Conservation (phyloP, 35 echinoderm and acorn worm species). For the Heliocidaris erythrogramma region DNA sequence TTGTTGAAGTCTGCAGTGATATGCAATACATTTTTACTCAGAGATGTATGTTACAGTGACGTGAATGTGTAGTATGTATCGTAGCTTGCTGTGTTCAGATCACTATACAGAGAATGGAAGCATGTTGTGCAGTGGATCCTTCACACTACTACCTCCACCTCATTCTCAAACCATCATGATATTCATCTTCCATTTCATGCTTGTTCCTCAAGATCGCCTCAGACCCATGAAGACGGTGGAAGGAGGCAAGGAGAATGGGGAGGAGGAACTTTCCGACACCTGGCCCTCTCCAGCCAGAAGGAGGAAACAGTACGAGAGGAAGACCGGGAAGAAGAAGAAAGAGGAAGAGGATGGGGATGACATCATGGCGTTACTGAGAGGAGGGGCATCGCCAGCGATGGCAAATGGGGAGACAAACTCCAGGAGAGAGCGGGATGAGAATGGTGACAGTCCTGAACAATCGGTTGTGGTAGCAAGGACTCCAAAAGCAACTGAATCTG, state of each 20-base stretch:
- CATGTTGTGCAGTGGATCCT: neutral
- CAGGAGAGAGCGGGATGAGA: neutral
- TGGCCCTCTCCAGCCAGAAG: conserved; percentile 34
- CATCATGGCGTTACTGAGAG: conserved; percentile 50
- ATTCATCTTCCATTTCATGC: conserved; percentile 15
- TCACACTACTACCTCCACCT: neutral
- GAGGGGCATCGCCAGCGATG: neutral
- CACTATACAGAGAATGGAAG: neutral
- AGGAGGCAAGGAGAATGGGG: neutral
- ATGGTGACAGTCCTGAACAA: neutral
- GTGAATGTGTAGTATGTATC: neutral
- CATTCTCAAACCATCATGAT: neutral
- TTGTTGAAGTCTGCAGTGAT: no score
- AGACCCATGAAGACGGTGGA: neutral
- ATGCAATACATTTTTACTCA: no score
- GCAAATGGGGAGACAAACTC: neutral
- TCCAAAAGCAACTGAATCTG: neutral
- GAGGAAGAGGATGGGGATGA: conserved; percentile 45
- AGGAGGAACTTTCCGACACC: neutral
- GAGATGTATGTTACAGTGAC: neutral
- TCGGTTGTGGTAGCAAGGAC: neutral
- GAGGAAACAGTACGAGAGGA: conserved; percentile 48
- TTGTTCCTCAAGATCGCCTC: conserved; percentile 29
- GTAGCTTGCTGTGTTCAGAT: neutral
- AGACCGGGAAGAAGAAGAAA: conserved; percentile 32